Conservation (phyloP, 2,888 invertebrate species). For the Sipha maydis region DNA sequence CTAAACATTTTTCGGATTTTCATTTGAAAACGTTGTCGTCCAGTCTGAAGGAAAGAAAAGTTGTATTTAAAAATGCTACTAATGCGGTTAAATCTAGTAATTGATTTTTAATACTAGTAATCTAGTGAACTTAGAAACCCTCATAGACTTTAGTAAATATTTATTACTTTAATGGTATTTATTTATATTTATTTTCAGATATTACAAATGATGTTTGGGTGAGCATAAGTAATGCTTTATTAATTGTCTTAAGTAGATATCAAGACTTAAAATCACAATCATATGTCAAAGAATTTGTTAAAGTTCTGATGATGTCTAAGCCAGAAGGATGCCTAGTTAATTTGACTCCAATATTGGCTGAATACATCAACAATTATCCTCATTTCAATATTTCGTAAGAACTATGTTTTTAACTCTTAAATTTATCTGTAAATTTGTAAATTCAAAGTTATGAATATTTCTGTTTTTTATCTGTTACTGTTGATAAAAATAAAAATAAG, state of each 20-base stretch:
- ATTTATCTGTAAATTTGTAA: neutral
- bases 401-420: neutral
- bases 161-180: neutral
- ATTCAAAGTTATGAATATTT: neutral
- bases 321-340: slow-evolving; percentile 42
- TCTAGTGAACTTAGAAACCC: neutral
- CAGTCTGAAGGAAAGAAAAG: slow-evolving; percentile 50
- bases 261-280: slow-evolving; percentile 82
- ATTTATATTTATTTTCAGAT: slow-evolving; percentile 27
- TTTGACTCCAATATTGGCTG: slow-evolving; percentile 50
- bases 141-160: neutral
- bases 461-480: too few species aligned
- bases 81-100: slow-evolving; percentile 53
- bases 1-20: slow-evolving; percentile 57
- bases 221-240: slow-evolving; percentile 71
- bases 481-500: too few species aligned
- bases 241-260: slow-evolving; percentile 82
- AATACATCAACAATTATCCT: slow-evolving; percentile 46
- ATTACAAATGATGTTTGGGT: slow-evolving; percentile 45
- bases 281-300: slow-evolving; percentile 77
- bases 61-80: slow-evolving; percentile 51
- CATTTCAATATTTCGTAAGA: slow-evolving; percentile 53
- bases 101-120: neutral
- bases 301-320: slow-evolving; percentile 43
- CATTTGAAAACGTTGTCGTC: slow-evolving; percentile 43